phyloP scores from a whole-genome alignment of 1,140 invertebrate genomes.

The Zaprionus africanus region DNA sequence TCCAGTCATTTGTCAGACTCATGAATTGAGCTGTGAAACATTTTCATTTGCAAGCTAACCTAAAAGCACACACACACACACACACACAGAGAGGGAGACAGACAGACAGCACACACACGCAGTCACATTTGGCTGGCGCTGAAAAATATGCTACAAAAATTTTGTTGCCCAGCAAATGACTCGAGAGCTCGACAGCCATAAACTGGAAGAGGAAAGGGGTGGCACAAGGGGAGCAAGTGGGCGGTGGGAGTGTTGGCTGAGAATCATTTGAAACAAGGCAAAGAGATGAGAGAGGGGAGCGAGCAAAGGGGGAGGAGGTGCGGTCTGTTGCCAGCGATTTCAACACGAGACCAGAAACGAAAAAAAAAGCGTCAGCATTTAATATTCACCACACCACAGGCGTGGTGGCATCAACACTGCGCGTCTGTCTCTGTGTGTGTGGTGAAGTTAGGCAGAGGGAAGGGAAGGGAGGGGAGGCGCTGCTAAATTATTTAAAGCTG shows the following conservation, averaged over 20 bases:
- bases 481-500: slow-evolving; percentile 76
- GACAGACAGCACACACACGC: slow-evolving; percentile 11
- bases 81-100: not conserved
- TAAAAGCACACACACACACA: slow-evolving; percentile 3
- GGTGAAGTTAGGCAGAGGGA: not conserved
- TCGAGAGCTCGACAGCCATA: slow-evolving; percentile 26
- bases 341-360: slow-evolving; percentile 46
- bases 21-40: slow-evolving; percentile 33
- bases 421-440: not conserved
- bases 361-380: slow-evolving; percentile 30
- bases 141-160: slow-evolving; percentile 75
- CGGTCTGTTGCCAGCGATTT: slow-evolving; percentile 44
- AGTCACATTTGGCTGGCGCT: slow-evolving; percentile 45
- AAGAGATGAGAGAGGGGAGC: no score
- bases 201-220: not conserved
- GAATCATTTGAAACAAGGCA: not conserved
- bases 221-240: no score
- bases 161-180: slow-evolving; percentile 40
- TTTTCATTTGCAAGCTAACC: slow-evolving; percentile 20
- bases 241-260: not conserved
- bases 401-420: not conserved
- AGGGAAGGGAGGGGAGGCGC: not conserved
- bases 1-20: slow-evolving; percentile 39
- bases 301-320: not conserved
- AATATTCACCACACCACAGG: slow-evolving; percentile 55